Base-by-base conservation (phyloP, 1,140 invertebrate genomes). In the Drosophila yakuba region DNA sequence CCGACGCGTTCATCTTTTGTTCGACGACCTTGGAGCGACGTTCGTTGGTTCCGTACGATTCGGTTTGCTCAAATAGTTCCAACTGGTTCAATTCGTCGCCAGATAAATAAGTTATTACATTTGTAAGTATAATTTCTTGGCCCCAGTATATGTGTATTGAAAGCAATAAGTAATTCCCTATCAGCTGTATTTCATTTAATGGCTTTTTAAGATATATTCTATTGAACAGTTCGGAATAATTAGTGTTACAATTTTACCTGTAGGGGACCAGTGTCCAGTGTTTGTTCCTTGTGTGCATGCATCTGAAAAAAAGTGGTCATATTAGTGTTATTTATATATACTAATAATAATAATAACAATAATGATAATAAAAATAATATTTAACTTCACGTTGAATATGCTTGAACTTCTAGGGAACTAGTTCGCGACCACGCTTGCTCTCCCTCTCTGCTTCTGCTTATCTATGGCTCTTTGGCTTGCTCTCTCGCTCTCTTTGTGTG, bases 391-490 rank as follows among this genome's bases (percentile, higher is more conserved):
- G 38, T 32, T 20, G 23, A n/a, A n/a, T 6, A 15, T 25, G 20
- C 15, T 3, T 14, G 4, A 11, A 36, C 1, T 15, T 6, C 10
- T 4, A 1, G 15, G 15, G 47, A 68, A 68, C 68, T 54, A 35
- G 58, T 39, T 74, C 56, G 23, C 15, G 20, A 2, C 20, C 28
- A 15, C 36, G 4, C 15, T 32, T 12, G 12, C 58, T 25, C 50
- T 55, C 38, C 51, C 35, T 58, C 38, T 56, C 48, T 4, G 25
- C 25, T 25, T 69, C 17, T 43, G 32, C 25, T 14, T 39, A 39
- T 39, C 43, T 44, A 15, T 8, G 32, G 39, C 35, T 38, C 35
- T 45, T 48, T 35, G 14, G 25, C 54, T 57, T 50, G 43, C 50
- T 32, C 23, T 20, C 7, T 6, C n/a, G 32, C 32, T 32, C 32